Conservation (phyloP, 1,140 invertebrate genomes). For the Saccostrea cuccullata region DNA sequence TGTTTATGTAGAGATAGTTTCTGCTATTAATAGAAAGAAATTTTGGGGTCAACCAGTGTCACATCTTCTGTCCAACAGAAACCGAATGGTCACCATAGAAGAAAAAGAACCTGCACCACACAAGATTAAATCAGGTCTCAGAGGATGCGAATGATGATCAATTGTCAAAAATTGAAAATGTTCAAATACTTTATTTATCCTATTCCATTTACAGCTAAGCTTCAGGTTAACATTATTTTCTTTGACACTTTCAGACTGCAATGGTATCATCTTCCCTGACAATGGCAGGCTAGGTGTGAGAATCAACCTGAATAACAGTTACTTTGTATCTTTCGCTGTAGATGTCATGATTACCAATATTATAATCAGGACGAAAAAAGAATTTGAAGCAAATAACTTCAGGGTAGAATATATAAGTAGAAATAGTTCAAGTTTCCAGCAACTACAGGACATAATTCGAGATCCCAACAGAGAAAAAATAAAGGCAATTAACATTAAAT, state of each 20-base stretch:
- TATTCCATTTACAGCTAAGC: too few species aligned
- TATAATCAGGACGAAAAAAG: background rate
- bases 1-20: background rate
- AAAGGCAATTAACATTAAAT: background rate
- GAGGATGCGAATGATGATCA: too few species aligned
- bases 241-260: too few species aligned
- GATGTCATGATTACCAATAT: background rate
- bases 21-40: background rate
- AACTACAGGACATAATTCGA: background rate
- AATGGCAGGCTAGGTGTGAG: too few species aligned
- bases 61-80: constrained; percentile 2
- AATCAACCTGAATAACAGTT: too few species aligned
- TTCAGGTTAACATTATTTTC: too few species aligned
- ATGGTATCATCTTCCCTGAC: too few species aligned
- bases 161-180: too few species aligned
- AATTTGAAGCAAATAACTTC: background rate
- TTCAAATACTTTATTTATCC: too few species aligned
- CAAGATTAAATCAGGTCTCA: background rate
- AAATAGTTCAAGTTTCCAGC: background rate
- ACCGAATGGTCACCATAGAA: background rate
- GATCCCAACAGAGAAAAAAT: background rate
- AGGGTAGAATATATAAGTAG: background rate
- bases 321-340: background rate
- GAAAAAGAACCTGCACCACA: background rate
- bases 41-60: constrained; percentile 24